Percentiles rank a stretch among this genome's conserved stretches.
Conservation (phyloP, 2,113 vertebrate species). For the Turnix velox region DNA sequence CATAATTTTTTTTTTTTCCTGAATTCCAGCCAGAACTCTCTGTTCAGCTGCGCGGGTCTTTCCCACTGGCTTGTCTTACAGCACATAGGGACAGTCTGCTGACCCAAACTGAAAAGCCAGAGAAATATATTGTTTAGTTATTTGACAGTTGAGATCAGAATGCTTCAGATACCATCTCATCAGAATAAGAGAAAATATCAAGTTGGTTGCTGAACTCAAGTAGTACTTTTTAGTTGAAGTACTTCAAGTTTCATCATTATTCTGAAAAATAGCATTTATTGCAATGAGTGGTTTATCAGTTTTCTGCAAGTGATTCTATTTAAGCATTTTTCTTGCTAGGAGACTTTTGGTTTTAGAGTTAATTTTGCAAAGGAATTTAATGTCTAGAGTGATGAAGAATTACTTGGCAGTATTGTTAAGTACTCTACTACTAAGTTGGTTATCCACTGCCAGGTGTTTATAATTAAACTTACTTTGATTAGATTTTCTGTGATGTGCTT, state of each 20-base stretch:
- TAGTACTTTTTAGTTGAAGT: background rate
- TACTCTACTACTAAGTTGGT: background rate
- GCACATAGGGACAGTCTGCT: too few relatives aligned
- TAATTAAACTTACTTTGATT: background rate
- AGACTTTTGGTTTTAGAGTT: background rate
- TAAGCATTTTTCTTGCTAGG: background rate
- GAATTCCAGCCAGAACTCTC: background rate
- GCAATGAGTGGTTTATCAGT: background rate
- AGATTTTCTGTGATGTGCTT: background rate
- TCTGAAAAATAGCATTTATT: background rate
- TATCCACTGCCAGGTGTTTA: background rate
- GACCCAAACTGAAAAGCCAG: background rate
- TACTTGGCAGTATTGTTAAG: background rate
- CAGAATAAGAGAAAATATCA: background rate
- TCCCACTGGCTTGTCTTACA: fast-evolving
- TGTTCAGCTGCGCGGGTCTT: background rate
- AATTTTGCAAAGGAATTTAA: background rate
- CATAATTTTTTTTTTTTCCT: too few relatives aligned
- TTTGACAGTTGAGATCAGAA: background rate
- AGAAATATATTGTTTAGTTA: background rate
- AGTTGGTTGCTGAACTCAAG: background rate
- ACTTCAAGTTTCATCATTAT: background rate
- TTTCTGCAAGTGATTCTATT: background rate
- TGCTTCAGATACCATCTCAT: background rate
- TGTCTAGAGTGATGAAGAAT: background rate